Evolutionary conservation across 37 sponge, comb jelly and placozoan genomes (phyloP).

Genomic region (Ephydatia muelleri): DNA sequence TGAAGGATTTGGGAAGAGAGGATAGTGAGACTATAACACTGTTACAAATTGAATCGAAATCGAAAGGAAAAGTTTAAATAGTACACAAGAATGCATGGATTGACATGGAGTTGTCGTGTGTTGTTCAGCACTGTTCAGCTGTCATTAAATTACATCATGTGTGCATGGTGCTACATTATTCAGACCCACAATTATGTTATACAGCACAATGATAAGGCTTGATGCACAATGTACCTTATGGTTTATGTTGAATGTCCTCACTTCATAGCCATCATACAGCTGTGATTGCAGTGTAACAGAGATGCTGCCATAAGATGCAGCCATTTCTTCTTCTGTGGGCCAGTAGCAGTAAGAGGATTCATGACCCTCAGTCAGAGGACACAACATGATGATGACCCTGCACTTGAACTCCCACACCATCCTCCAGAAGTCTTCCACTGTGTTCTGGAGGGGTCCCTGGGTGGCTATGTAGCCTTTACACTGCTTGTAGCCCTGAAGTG

Average conservation of each 20-base stretch:
- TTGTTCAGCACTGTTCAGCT: too few relatives aligned
- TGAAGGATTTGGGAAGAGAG: too few relatives aligned
- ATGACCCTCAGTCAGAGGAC: conserved; percentile 30
- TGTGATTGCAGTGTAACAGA: conserved; percentile 61
- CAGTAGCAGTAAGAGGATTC: conserved; percentile 40
- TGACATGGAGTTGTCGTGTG: too few relatives aligned
- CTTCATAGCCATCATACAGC: conserved; percentile 18
- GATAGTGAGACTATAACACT: too few relatives aligned
- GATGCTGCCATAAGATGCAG: conserved; percentile 57
- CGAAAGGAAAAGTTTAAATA: too few relatives aligned
- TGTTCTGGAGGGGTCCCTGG: conserved; percentile 42
- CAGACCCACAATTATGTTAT: too few relatives aligned
- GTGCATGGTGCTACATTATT: too few relatives aligned
- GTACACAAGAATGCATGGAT: too few relatives aligned
- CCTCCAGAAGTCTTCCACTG: conserved; percentile 68
- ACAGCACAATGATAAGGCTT: too few relatives aligned
- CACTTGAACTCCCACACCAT: conserved; percentile 65
- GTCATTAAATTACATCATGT: too few relatives aligned
- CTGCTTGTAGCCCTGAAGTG: conserved; percentile 62
- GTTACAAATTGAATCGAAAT: too few relatives aligned
- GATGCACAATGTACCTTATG: too few relatives aligned
- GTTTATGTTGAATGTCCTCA: conserved; percentile 19
- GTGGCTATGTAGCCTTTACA: conserved; percentile 51
- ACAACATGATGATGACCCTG: conserved; percentile 57
- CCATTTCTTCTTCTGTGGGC: conserved; percentile 46